Conservation (phyloP, 1,140 invertebrate genomes). For the Acromyrmex heyeri region DNA sequence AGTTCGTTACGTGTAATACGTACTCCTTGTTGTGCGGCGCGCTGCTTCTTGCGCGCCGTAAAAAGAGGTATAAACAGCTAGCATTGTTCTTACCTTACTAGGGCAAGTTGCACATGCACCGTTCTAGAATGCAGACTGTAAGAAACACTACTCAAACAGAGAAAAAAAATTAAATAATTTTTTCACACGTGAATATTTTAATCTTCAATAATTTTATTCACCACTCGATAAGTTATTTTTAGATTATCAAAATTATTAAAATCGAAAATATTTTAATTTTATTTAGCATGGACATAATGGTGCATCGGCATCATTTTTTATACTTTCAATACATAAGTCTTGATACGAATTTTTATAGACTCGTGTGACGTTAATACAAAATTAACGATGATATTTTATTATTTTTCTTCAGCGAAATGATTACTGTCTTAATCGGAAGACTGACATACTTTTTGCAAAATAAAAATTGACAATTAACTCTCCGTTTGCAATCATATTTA, state of each 20-base stretch:
- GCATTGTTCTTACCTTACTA: not conserved
- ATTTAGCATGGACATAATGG: not conserved
- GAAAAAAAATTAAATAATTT: not conserved
- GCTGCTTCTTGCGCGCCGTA: conserved; percentile 21
- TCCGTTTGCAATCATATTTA: too few species aligned
- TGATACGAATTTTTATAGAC: not conserved
- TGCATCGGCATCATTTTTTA: not conserved
- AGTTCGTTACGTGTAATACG: conserved; percentile 58
- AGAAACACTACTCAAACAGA: not conserved
- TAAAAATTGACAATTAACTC: not conserved
- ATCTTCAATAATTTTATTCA: not conserved
- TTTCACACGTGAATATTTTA: not conserved
- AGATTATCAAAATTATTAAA: not conserved
- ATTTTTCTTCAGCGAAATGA: not conserved
- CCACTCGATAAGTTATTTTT: not conserved
- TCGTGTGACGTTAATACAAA: not conserved
- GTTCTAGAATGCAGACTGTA: not conserved
- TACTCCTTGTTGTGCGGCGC: conserved; percentile 43
- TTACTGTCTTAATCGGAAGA: not conserved
- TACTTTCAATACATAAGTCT: not conserved
- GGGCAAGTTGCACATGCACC: not conserved
- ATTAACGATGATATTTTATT: not conserved
- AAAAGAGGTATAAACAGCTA: conserved; percentile 34
- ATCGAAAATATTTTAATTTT: not conserved
- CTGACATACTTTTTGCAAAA: not conserved